These are phyloP conservation scores for Oreochromis tanganicae DNA, from an alignment of 2,113 vertebrate species.

Conservation along the genomic window DNA sequence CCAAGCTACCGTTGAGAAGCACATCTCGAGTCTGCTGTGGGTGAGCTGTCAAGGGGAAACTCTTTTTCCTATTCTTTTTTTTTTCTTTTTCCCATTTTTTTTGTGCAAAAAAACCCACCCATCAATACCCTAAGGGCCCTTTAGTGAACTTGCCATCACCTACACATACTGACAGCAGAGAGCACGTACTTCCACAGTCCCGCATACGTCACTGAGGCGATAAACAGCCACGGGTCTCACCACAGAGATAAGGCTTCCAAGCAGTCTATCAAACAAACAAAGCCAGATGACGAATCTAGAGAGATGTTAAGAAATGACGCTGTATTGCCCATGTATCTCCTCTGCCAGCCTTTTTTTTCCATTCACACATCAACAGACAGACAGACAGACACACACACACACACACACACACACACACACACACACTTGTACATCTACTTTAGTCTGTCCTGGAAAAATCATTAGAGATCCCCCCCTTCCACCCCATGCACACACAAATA, in stretches of 20 bases:
- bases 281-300: conserved; percentile 48
- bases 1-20: conserved; percentile 39
- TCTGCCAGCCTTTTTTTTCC: conserved; percentile 8
- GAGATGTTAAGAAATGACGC: conserved; percentile 44
- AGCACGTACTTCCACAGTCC: conserved; percentile 24
- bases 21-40: conserved; percentile 44
- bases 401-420: not conserved
- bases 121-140: conserved; percentile 45
- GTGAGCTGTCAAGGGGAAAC: conserved; percentile 50
- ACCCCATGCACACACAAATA: conserved; percentile 29
- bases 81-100: not conserved
- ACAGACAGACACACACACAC: not conserved
- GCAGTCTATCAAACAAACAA: conserved; percentile 65
- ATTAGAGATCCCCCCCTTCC: conserved; percentile 41
- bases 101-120: not conserved
- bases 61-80: conserved; percentile 2
- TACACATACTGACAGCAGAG: conserved; percentile 55
- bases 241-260: conserved; percentile 59
- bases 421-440: conserved; percentile 43
- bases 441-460: conserved; percentile 67
- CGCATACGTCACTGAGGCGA: conserved; percentile 43
- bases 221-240: conserved; percentile 57
- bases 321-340: conserved; percentile 31
- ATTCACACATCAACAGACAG: not conserved
- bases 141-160: conserved; percentile 63